Conservation (phyloP, 2,113 vertebrate species). For the Rousettus leschenaultii region DNA sequence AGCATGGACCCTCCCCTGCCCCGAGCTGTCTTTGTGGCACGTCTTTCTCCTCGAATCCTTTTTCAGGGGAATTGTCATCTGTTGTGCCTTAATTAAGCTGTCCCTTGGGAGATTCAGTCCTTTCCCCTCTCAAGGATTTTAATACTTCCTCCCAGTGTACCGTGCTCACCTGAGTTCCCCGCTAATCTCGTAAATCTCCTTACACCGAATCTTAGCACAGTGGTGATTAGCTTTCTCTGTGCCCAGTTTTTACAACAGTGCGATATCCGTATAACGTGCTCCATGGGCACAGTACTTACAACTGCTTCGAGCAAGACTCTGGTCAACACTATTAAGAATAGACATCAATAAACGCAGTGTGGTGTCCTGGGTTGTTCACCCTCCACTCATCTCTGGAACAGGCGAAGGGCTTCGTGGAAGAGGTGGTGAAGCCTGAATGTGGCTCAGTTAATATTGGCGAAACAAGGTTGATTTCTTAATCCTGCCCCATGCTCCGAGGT, state of each 20-base stretch:
- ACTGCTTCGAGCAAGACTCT: background rate
- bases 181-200: slow-evolving; percentile 58
- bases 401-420: background rate
- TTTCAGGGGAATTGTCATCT: background rate
- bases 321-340: background rate
- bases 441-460: background rate
- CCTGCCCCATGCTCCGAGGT: background rate
- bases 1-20: background rate
- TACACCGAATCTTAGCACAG: slow-evolving; percentile 10
- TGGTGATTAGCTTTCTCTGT: background rate
- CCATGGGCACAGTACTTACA: background rate
- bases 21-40: background rate
- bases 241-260: background rate
- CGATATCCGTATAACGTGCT: background rate
- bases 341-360: background rate
- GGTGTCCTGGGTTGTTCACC: background rate
- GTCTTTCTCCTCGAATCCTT: background rate
- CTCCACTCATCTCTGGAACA: background rate
- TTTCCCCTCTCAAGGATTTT: background rate
- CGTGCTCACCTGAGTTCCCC: background rate
- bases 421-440: background rate
- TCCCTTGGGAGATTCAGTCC: background rate
- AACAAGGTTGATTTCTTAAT: background rate
- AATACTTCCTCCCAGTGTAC: slow-evolving; percentile 48
- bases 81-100: slow-evolving; percentile 3